A percentile compares a stretch with the other conserved stretches of the same genome.
These are phyloP conservation scores for Iphiclides podalirius DNA, from an alignment of 2,888 invertebrate species.

Conservation along the genomic window DNA sequence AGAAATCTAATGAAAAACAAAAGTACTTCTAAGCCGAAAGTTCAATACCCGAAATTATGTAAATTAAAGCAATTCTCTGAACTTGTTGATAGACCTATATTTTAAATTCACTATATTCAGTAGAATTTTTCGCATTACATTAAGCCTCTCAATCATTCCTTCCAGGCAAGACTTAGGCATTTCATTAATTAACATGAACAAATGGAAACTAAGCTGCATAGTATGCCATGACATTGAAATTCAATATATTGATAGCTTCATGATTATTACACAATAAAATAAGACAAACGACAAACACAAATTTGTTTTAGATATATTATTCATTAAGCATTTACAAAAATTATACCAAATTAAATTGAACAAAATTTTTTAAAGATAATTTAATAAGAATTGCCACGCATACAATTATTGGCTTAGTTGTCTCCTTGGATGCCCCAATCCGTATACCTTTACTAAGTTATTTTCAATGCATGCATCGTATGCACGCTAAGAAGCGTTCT, in stretches of 20 bases:
- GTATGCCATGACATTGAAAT: constrained; percentile 63
- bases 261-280: constrained; percentile 41
- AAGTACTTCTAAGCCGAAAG: constrained; percentile 39
- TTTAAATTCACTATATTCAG: constrained; percentile 58
- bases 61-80: constrained; percentile 38
- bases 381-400: constrained; percentile 38
- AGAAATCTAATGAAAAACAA: constrained; percentile 50
- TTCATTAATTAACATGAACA: constrained; percentile 29
- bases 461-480: constrained; percentile 54
- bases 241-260: constrained; percentile 33
- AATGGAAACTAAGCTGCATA: constrained; percentile 31
- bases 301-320: constrained; percentile 42
- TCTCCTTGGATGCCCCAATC: constrained; percentile 67
- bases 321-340: constrained; percentile 44
- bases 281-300: constrained; percentile 49
- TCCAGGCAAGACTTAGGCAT: constrained; percentile 74
- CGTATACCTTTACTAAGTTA: constrained; percentile 70
- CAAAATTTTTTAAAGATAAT: constrained; percentile 23
- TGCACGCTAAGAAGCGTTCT: constrained; percentile 49
- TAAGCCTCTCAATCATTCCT: constrained; percentile 43
- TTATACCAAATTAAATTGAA: constrained; percentile 37
- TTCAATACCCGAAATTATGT: constrained; percentile 33
- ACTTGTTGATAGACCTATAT: constrained; percentile 42
- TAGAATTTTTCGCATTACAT: constrained; percentile 58
- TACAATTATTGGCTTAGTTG: constrained; percentile 45